phyloP scores from a whole-genome alignment of 2,113 vertebrate species.

The Upupa epops region DNA sequence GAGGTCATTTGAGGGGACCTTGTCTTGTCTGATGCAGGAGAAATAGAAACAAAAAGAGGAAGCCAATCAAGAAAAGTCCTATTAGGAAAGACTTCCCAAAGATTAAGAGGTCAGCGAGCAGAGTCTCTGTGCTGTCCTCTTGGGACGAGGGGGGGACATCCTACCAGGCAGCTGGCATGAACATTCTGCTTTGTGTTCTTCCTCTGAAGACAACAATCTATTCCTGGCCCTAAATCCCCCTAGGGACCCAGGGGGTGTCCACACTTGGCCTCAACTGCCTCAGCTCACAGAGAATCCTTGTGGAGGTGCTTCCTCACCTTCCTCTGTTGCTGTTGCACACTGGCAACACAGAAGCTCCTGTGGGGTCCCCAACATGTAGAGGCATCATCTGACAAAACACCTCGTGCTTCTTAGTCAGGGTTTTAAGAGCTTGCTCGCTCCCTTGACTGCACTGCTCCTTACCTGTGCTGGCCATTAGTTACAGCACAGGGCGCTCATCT shows the following conservation, averaged over 20 bases:
- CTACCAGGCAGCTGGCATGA: neutral
- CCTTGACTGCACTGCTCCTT: neutral
- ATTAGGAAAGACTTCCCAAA: neutral
- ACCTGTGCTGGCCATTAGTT: neutral
- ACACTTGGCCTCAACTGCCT: neutral
- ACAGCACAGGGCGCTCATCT: neutral
- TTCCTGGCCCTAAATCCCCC: neutral
- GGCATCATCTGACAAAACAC: neutral
- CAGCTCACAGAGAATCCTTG: neutral
- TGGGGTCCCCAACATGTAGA: too few species aligned
- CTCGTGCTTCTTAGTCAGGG: neutral
- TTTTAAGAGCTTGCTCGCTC: neutral
- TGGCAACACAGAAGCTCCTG: fast-evolving
- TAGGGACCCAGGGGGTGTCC: neutral
- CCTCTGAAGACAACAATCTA: neutral
- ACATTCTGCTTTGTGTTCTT: neutral
- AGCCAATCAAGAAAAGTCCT: neutral
- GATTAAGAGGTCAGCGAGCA: neutral
- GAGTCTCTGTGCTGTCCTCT: neutral
- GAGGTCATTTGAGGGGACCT: neutral
- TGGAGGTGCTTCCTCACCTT: neutral
- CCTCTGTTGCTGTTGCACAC: neutral
- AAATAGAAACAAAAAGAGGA: neutral
- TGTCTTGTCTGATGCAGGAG: neutral
- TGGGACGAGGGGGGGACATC: neutral